Conservation (phyloP, 2,113 vertebrate species). For the Dolichotis patagonum region DNA sequence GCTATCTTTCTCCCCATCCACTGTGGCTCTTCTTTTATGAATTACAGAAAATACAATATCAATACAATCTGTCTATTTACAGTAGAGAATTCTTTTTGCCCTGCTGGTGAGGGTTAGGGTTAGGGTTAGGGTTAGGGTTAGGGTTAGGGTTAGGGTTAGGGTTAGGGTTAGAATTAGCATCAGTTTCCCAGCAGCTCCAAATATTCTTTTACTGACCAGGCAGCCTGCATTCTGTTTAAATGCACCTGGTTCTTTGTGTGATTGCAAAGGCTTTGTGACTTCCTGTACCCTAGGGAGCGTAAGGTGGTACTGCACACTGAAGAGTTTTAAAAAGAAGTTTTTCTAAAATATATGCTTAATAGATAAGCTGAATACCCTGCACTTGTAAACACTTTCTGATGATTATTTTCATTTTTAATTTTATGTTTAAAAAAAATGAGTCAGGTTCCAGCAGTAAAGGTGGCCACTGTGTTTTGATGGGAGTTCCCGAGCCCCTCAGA, state of each 20-base stretch:
- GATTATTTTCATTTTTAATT: slow-evolving; percentile 50
- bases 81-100: slow-evolving; percentile 52
- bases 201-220: slow-evolving; percentile 6
- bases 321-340: slow-evolving; percentile 64
- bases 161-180: no score
- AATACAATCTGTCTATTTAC: slow-evolving; percentile 15
- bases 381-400: slow-evolving; percentile 62
- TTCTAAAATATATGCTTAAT: slow-evolving; percentile 40
- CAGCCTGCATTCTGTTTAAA: slow-evolving; percentile 26
- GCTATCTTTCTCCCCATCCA: neutral
- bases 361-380: slow-evolving; percentile 61
- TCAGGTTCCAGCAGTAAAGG: slow-evolving; percentile 54
- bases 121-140: no score
- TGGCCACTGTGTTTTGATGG: slow-evolving; percentile 3
- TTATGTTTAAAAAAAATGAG: slow-evolving; percentile 51
- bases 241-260: slow-evolving; percentile 79
- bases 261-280: slow-evolving; percentile 73
- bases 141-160: no score
- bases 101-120: neutral
- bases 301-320: slow-evolving; percentile 64
- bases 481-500: neutral
- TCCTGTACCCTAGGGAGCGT: slow-evolving; percentile 75
- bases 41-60: slow-evolving; percentile 4
- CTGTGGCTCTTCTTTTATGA: slow-evolving; percentile 31
- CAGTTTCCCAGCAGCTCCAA: neutral